Percentiles rank a stretch among this genome's conserved stretches.
These are phyloP conservation scores for Solea solea DNA, from an alignment of 2,113 vertebrate genomes.

Conservation along the genomic window DNA sequence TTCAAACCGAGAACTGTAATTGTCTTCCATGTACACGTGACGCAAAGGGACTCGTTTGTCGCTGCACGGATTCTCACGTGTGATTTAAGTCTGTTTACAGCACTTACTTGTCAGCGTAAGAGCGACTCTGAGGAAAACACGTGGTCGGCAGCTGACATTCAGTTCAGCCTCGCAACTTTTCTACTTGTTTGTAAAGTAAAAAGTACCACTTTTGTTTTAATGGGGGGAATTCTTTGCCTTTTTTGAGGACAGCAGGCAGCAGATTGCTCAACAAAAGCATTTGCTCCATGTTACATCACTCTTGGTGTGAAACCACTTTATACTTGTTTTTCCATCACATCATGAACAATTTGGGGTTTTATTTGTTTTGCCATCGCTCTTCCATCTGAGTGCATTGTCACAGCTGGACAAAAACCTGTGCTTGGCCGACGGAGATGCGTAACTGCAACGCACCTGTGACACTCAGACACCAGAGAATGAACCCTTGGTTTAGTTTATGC, in stretches of 20 bases:
- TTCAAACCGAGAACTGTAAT: background rate
- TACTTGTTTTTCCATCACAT: background rate
- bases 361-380: background rate
- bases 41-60: constrained; percentile 21
- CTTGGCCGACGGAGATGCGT: too few relatives aligned
- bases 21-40: constrained; percentile 5
- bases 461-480: too few relatives aligned
- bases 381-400: too few relatives aligned
- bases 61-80: constrained; percentile 1
- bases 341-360: background rate
- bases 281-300: constrained; percentile 2
- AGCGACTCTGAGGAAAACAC: background rate
- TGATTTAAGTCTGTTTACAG: constrained; percentile 5
- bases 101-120: background rate
- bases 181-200: too few relatives aligned
- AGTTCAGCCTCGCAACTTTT: background rate
- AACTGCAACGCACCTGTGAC: too few relatives aligned
- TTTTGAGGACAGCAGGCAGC: background rate
- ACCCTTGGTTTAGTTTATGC: too few relatives aligned
- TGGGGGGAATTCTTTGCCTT: background rate
- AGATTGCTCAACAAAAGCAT: background rate
- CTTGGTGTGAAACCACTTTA: background rate
- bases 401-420: too few relatives aligned
- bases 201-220: too few relatives aligned
- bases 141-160: background rate